Conservation (phyloP, 2,113 vertebrate genomes). For the Passer domesticus region DNA sequence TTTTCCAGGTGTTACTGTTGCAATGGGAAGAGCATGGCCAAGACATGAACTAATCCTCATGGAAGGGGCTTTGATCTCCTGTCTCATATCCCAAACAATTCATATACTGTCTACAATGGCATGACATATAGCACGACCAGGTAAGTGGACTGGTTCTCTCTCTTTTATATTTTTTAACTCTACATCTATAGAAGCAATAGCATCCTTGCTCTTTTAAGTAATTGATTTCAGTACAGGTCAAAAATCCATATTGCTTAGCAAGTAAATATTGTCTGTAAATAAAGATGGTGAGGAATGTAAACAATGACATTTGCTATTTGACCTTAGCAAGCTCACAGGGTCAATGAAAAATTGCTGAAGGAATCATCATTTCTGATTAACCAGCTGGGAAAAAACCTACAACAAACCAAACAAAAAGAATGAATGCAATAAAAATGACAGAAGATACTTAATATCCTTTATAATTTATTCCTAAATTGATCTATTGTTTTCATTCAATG, state of each 20-base stretch:
- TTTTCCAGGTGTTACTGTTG: not conserved
- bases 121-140: not conserved
- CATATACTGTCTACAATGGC: not conserved
- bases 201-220: not conserved
- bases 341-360: not conserved
- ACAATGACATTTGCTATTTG: constrained; percentile 26
- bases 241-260: not conserved
- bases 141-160: not conserved
- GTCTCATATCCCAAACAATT: not conserved
- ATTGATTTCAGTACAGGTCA: not conserved
- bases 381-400: not conserved
- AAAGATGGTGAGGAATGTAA: constrained; percentile 10
- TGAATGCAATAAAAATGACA: not conserved
- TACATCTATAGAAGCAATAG: not conserved
- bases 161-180: not conserved
- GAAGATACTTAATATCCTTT: not conserved
- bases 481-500: not conserved
- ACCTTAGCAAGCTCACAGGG: not conserved
- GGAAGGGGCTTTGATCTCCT: rapidly evolving
- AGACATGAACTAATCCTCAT: not conserved
- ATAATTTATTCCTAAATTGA: not conserved
- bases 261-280: constrained; percentile 12
- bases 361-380: not conserved
- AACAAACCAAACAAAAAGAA: not conserved
- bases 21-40: not conserved